These are phyloP conservation scores for Dasyprocta punctata DNA, from an alignment of 2,113 vertebrate species.

Conservation along the genomic window DNA sequence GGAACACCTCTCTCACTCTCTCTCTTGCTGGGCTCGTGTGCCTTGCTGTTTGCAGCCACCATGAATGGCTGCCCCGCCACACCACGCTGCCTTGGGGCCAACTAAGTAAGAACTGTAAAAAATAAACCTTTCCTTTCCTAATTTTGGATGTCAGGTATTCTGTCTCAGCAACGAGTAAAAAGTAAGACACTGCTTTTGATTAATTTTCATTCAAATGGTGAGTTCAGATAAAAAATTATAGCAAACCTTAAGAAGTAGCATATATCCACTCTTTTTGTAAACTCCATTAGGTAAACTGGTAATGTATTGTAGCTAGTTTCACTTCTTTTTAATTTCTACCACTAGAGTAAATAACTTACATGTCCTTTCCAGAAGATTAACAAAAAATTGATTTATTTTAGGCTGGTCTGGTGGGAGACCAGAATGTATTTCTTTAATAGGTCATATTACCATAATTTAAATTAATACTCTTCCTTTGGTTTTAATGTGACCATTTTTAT, in stretches of 20 bases:
- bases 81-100: too few relatives aligned
- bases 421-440: slow-evolving; percentile 74
- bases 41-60: too few relatives aligned
- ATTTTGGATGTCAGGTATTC: too few relatives aligned
- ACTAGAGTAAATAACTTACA: slow-evolving; percentile 41
- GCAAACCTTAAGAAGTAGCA: not conserved
- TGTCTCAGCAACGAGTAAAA: too few relatives aligned
- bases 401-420: slow-evolving; percentile 49
- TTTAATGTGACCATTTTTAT: slow-evolving; percentile 74
- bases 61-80: too few relatives aligned
- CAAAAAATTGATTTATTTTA: slow-evolving; percentile 72
- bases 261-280: not conserved
- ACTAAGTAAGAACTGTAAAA: too few relatives aligned
- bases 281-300: slow-evolving; percentile 2
- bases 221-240: not conserved
- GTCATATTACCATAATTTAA: slow-evolving; percentile 82
- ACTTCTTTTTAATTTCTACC: slow-evolving; percentile 60
- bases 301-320: not conserved
- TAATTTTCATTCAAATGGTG: not conserved
- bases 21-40: too few relatives aligned
- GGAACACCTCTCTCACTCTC: too few relatives aligned
- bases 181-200: too few relatives aligned
- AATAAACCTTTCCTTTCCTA: too few relatives aligned
- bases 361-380: slow-evolving; percentile 52
- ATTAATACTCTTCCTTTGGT: slow-evolving; percentile 69